Evolutionary conservation across 1,140 invertebrate species (phyloP), one percentile per base, ranked within the genome.

Genomic region (silkworm (Bombyx mori)): DNA sequence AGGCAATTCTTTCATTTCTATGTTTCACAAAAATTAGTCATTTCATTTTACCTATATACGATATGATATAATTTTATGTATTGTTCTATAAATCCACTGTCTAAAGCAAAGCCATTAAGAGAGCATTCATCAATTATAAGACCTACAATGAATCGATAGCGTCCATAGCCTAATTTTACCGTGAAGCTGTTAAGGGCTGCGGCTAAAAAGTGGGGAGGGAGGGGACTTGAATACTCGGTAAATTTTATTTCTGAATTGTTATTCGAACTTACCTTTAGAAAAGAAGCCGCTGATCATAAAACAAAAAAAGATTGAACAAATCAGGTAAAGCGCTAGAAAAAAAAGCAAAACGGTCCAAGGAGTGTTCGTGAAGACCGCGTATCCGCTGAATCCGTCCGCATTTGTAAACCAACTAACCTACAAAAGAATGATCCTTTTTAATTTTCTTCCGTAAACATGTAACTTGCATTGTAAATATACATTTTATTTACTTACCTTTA

Each of bases 241-340:
- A 10, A 10, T 7, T 47, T 47, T 47, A 7, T 47, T 2, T 47
- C 26, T 35, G 2, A 35, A 35, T 35, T 5, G 26, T 35, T 35
- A 26, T 51, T 8, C 8, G 7, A 52, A 54, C 71, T 72, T 86
- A 93, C 92, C 92, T 90, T 89, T 92, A 5, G 91, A 91, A 71
- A 93, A 93, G 58, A 93, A 89, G 1, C 91, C 90, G 51, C 92
- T 93, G 52, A 94, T 81, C 70, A 92, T 89, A 67, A 94, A 94
- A 64, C 90, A 91, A 66, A 93, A 91, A 48, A 88, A 90, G 62
- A 93, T 92, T 10, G 87, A 88, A 42, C 90, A 86, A 48, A 89
- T 82, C 50, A 90, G 79, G 75, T 91, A 94, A 6, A 92, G 60
- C 0, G 89, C 58, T 43, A 93, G 70, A 69, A 91, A 92, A 44